These are phyloP conservation scores for Euplagia quadripunctaria DNA, from an alignment of 2,888 invertebrate species.

Conservation along the genomic window DNA sequence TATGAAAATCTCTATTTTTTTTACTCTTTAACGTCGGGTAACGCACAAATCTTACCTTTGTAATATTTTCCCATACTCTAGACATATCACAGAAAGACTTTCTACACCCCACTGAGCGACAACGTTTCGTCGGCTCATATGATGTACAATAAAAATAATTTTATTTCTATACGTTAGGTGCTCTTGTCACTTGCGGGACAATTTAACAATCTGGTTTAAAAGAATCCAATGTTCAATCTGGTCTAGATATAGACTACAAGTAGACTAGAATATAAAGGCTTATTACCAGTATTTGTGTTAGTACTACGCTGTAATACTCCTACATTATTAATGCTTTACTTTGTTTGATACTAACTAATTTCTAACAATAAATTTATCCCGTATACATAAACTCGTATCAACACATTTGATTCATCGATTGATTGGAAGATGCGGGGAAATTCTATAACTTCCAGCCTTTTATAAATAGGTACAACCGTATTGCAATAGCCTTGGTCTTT, in stretches of 20 bases:
- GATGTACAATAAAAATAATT: background rate
- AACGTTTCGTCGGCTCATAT: background rate
- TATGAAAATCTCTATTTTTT: background rate
- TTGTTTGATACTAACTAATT: background rate
- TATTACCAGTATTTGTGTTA: background rate
- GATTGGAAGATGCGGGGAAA: background rate
- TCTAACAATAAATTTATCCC: background rate
- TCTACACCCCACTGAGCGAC: background rate
- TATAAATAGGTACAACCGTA: background rate
- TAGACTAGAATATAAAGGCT: no score
- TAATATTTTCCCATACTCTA: background rate
- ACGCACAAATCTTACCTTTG: background rate
- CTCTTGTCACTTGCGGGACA: background rate
- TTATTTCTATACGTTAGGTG: background rate
- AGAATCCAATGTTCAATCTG: background rate
- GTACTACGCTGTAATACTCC: background rate
- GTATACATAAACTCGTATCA: background rate
- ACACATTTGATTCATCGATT: background rate
- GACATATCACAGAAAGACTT: background rate
- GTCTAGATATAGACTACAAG: background rate
- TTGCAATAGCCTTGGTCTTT: background rate
- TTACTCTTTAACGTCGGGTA: background rate
- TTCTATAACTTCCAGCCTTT: background rate
- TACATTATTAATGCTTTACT: background rate
- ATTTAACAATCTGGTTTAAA: background rate